A percentile compares a stretch with the other conserved stretches of the same genome.
Conservation (phyloP, 2,888 invertebrate species). For the Geophilus truncorum region DNA sequence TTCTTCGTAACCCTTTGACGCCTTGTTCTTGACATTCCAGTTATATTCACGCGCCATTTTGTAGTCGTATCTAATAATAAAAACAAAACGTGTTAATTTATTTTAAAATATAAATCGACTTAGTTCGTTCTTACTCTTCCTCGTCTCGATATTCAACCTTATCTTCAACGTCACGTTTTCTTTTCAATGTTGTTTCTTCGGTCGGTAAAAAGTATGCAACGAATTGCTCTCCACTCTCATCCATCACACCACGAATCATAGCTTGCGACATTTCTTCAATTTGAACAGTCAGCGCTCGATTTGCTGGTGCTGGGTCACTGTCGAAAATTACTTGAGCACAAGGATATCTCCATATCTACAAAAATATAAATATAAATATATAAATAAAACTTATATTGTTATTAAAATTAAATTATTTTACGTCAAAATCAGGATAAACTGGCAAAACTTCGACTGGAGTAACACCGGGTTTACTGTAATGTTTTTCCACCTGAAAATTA, state of each 20-base stretch:
- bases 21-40: slow-evolving; percentile 98
- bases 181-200: slow-evolving; percentile 82
- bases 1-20: slow-evolving; percentile 90
- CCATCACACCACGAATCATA: slow-evolving; percentile 99
- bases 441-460: slow-evolving; percentile 80
- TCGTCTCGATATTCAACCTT: slow-evolving; percentile 77
- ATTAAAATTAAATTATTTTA: slow-evolving; percentile 42
- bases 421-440: slow-evolving; percentile 90
- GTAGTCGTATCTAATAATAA: slow-evolving; percentile 70
- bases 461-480: slow-evolving; percentile 95
- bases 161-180: slow-evolving; percentile 72
- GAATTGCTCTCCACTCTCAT: slow-evolving; percentile 97
- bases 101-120: not conserved
- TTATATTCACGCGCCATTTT: slow-evolving; percentile 97
- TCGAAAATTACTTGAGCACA: slow-evolving; percentile 97
- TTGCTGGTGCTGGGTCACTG: slow-evolving; percentile 91
- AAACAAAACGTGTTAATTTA: not conserved
- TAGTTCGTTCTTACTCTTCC: slow-evolving; percentile 56
- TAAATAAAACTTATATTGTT: not conserved
- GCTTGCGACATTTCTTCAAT: slow-evolving; percentile 98
- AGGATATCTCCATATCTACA: slow-evolving; percentile 88
- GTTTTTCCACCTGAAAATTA: slow-evolving; percentile 77
- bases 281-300: slow-evolving; percentile 78
- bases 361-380: slow-evolving; percentile 37
- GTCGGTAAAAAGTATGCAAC: slow-evolving; percentile 97